phyloP scores from a whole-genome alignment of 2,113 vertebrate species.

The Thunnus maccoyii region DNA sequence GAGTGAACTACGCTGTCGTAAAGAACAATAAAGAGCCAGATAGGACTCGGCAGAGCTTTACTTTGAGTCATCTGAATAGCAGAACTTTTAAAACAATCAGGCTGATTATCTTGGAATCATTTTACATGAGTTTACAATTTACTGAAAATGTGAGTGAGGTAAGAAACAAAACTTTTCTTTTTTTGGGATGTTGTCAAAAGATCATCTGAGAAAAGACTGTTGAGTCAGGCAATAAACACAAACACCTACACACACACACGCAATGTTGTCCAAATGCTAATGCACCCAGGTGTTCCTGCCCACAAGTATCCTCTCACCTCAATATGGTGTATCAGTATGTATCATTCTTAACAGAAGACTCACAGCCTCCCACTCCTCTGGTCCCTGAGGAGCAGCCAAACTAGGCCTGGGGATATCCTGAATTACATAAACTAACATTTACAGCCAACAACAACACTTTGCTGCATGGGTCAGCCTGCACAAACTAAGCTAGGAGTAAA shows the following conservation, averaged over 20 bases:
- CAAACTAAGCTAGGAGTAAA: conserved; percentile 44
- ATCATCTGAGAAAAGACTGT: conserved; percentile 24
- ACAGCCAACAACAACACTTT: background rate
- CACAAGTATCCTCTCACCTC: conserved; percentile 28
- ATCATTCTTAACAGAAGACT: background rate
- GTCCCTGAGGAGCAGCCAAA: conserved; percentile 23
- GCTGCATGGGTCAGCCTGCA: conserved; percentile 26
- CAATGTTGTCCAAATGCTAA: conserved; percentile 14
- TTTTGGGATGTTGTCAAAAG: background rate
- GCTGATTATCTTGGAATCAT: conserved; percentile 28
- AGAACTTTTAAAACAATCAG: conserved; percentile 46
- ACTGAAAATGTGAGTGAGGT: background rate
- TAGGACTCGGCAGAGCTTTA: conserved; percentile 51
- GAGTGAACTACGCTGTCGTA: conserved; percentile 42
- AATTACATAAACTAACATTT: conserved; percentile 44
- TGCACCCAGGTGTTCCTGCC: conserved; percentile 19
- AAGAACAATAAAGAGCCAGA: conserved; percentile 53
- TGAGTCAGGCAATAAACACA: conserved; percentile 28
- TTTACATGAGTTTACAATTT: background rate
- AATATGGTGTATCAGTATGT: background rate
- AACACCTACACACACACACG: conserved; percentile 5
- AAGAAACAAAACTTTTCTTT: background rate
- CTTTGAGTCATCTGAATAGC: conserved; percentile 21
- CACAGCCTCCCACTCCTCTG: conserved; percentile 26
- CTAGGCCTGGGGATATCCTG: conserved; percentile 48